Percentiles rank a stretch among this genome's conserved stretches.
Conservation (phyloP, 1,140 invertebrate genomes). For the Ericerus pela region DNA sequence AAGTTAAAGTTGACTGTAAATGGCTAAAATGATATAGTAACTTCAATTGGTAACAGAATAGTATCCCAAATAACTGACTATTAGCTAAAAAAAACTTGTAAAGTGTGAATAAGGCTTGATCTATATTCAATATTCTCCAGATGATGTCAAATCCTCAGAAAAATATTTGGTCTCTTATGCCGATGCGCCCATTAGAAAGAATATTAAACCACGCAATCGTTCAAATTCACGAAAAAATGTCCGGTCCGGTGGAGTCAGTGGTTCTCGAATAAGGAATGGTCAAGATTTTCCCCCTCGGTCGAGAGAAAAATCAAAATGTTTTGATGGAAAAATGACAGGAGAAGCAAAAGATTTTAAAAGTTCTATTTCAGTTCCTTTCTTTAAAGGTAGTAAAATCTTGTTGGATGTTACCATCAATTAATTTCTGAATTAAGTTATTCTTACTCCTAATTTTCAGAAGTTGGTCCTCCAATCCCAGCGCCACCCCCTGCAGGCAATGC, state of each 20-base stretch:
- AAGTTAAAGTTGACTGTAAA: no score
- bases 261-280: background rate
- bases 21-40: no score
- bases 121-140: no score
- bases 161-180: no score
- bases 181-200: background rate
- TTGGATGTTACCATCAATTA: background rate
- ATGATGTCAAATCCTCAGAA: no score
- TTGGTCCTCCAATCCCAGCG: constrained; percentile 31
- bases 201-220: background rate
- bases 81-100: no score
- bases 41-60: no score
- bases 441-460: background rate
- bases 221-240: background rate
- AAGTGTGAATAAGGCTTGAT: no score
- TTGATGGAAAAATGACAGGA: background rate
- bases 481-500: constrained; percentile 57
- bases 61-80: no score
- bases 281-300: background rate
- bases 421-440: background rate
- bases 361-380: background rate
- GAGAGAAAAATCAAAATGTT: background rate
- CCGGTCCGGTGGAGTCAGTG: background rate
- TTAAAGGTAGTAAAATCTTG: background rate
- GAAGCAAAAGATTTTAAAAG: background rate